Evolutionary conservation across 2,113 vertebrate species (phyloP).

Genomic region (Neotragus moschatus): DNA sequence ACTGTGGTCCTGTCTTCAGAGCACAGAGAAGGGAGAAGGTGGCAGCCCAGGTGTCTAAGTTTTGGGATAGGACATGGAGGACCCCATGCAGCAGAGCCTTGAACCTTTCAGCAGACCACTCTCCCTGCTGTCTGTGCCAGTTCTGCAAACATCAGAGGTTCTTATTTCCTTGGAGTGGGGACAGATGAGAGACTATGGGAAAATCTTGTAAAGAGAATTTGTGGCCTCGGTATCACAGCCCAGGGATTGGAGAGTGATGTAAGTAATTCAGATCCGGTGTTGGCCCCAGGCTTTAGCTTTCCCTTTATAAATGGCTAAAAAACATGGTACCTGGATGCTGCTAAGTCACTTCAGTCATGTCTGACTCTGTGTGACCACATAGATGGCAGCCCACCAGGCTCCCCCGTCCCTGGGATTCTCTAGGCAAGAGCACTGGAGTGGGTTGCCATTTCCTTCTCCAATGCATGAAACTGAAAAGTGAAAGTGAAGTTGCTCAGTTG

Average conservation of each 20-base stretch:
- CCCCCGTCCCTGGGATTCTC: no score
- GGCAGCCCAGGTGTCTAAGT: no score
- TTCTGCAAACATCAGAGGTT: neutral
- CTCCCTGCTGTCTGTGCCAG: neutral
- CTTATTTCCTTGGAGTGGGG: neutral
- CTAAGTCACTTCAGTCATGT: no score
- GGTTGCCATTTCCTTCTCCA: no score
- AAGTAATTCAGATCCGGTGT: rapidly evolving
- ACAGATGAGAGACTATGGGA: neutral
- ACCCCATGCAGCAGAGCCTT: neutral
- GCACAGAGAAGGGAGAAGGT: neutral
- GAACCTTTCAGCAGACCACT: neutral
- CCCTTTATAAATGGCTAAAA: neutral
- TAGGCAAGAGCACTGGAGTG: no score
- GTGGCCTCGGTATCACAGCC: neutral
- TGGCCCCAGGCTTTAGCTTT: rapidly evolving
- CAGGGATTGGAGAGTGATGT: neutral
- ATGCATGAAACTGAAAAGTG: no score
- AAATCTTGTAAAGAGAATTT: neutral
- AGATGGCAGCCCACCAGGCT: no score
- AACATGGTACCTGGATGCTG: neutral
- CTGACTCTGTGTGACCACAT: no score
- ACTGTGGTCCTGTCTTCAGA: neutral
- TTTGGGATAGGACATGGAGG: neutral
- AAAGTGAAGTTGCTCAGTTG: no score